Base-by-base conservation (phyloP, 2,888 invertebrate genomes). In the Oscheius sp. region DNA sequence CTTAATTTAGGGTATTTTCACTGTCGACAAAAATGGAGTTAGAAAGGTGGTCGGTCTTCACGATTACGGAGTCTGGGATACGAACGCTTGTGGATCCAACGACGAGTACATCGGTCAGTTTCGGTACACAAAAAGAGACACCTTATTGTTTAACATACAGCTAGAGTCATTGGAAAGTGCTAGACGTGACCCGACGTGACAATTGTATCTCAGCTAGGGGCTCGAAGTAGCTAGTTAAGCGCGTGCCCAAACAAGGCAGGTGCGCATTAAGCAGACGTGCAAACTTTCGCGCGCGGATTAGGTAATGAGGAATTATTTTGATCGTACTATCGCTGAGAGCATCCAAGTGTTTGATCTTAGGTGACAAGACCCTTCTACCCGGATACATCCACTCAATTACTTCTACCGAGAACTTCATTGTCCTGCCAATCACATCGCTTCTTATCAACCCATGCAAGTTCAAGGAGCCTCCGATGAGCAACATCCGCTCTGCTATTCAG, bases 371-470 rank as follows among this genome's bases (percentile, higher is more conserved):
- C 2, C 79, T 83, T 48, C 83, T 88, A 21, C 87, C 88, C 42
- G 87, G 88, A 70, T 89, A 89, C 75, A 83, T 89, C 55, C 89
- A 89, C 62, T 88, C 87, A 1, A 86, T 89, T 71, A 87, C 87
- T 10, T 86, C 88, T 29, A 88, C 88, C 35, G 85, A 88, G 65
- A 86, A 86, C 74, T 89, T 78, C 75, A 75, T 89, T 59, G 85
- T 89, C 58, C 75, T 89, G 9, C 89, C 89, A 35, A 81, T 89
- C 53, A 88, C 87, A 53, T 89, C 89, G 32, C 79, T 88, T 50
- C 76, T 88, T 2, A 86, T 88, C 82, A 88, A 88, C 70, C 88
- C 88, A 48, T 88, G 88, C 83, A 88, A 88, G 74, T 88, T 88
- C 84, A 88, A 88, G 78, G 86, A 87, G 66, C 88, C 87, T 60